Conservation (phyloP, 2,113 vertebrate species). For the Motacilla tschutschensis region DNA sequence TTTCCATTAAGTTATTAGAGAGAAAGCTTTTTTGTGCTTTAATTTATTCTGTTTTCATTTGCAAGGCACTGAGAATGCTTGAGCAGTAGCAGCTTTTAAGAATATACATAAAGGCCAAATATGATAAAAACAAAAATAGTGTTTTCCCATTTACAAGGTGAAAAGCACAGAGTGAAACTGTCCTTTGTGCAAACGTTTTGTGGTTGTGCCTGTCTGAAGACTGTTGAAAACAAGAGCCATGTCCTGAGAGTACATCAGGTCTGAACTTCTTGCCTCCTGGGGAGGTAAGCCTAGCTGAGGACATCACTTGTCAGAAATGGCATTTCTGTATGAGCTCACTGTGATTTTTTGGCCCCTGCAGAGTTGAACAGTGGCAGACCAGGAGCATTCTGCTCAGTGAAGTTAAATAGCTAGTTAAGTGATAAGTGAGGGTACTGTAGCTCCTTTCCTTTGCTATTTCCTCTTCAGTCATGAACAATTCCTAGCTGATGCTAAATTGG, state of each 20-base stretch:
- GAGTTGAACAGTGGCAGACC: neutral
- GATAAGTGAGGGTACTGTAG: neutral
- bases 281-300: neutral
- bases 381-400: neutral
- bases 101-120: neutral
- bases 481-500: neutral
- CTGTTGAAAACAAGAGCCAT: neutral
- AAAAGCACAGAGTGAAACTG: neutral
- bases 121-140: neutral
- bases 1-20: neutral
- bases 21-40: neutral
- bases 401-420: neutral
- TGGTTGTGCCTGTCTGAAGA: neutral
- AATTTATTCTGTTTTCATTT: neutral
- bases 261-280: neutral
- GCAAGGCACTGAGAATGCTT: neutral
- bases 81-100: neutral
- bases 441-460: neutral
- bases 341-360: neutral
- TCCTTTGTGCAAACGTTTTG: neutral
- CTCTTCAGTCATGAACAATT: neutral
- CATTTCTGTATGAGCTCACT: neutral
- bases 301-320: neutral
- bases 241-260: neutral
- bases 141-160: neutral